Conservation (phyloP, 2,113 vertebrate genomes). For the Crotalus viridis region DNA sequence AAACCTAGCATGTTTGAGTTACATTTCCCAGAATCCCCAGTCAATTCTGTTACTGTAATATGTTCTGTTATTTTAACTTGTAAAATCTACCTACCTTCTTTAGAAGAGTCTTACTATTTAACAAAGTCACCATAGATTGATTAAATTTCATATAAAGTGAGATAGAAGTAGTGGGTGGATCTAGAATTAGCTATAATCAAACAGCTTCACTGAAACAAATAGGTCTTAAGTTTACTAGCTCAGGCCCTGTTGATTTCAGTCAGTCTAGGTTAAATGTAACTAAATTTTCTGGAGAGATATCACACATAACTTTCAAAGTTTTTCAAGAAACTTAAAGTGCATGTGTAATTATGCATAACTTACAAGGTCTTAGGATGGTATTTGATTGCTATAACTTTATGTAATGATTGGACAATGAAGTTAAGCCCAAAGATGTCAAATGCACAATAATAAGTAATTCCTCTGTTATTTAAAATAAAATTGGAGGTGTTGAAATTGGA, state of each 20-base stretch:
- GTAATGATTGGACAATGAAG: conserved; percentile 50
- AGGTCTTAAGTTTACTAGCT: neutral
- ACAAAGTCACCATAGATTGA: neutral
- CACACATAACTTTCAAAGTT: neutral
- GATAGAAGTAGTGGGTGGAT: neutral
- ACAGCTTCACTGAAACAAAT: neutral
- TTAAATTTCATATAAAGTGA: neutral
- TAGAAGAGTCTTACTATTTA: neutral
- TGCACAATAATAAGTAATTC: conserved; percentile 63
- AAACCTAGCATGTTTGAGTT: neutral
- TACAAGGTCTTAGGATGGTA: conserved; percentile 45
- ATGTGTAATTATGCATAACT: neutral
- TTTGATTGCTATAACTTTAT: conserved; percentile 53
- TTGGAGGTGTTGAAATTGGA: conserved; percentile 63
- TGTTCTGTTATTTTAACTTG: neutral
- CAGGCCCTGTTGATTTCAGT: neutral
- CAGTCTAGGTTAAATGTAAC: neutral
- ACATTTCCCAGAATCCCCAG: neutral
- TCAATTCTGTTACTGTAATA: neutral
- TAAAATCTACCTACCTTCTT: neutral
- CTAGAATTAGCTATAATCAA: neutral
- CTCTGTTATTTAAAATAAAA: conserved; percentile 37
- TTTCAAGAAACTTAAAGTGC: neutral
- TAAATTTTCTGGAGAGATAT: neutral
- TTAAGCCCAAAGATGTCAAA: conserved; percentile 52